Evolutionary conservation across 1,140 invertebrate species (phyloP).

Genomic region (Micrasema longulum): DNA sequence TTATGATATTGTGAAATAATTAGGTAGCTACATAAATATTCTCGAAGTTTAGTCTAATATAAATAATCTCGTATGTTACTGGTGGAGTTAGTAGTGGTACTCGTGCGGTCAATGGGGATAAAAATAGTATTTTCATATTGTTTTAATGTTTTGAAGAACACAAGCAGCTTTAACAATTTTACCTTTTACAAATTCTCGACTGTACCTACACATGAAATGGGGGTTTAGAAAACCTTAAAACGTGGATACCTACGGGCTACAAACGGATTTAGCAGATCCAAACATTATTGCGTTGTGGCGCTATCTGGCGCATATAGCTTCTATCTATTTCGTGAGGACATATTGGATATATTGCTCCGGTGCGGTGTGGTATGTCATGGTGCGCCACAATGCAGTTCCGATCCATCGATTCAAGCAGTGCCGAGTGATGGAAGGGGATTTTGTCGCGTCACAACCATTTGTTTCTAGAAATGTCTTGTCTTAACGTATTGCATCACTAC

Average conservation of each 20-base stretch:
- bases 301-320: too few species aligned
- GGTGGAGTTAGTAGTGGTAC: background rate
- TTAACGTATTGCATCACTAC: too few species aligned
- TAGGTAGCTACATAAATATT: background rate
- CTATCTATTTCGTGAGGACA: too few species aligned
- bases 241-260: background rate
- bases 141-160: background rate
- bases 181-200: background rate
- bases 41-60: background rate
- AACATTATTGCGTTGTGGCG: too few species aligned
- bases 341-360: too few species aligned
- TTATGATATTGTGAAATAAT: background rate
- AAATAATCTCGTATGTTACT: background rate
- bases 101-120: background rate
- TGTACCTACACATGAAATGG: background rate
- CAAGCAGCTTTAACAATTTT: constrained; percentile 1
- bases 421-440: too few species aligned
- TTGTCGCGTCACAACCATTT: too few species aligned
- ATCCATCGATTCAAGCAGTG: too few species aligned
- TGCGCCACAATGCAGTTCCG: too few species aligned
- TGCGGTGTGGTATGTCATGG: too few species aligned
- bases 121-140: background rate
- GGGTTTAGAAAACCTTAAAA: background rate
- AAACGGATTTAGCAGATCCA: background rate
- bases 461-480: too few species aligned